Percentiles rank a stretch among this genome's conserved stretches.
These are phyloP conservation scores for Clivina fossor DNA, from an alignment of 2,888 invertebrate species.

Conservation along the genomic window DNA sequence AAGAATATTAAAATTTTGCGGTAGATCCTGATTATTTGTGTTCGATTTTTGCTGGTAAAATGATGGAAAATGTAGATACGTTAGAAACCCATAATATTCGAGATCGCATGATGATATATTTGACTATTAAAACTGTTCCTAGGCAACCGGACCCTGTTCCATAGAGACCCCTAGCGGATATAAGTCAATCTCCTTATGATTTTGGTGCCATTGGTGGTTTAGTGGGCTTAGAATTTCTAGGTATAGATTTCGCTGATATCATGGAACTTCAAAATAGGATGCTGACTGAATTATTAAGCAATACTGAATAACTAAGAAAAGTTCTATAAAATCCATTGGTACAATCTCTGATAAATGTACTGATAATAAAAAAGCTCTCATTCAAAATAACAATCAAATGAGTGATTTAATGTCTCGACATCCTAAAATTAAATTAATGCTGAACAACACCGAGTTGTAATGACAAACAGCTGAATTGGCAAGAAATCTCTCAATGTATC, in stretches of 20 bases:
- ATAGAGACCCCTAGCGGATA: constrained; percentile 62
- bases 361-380: constrained; percentile 86
- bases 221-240: constrained; percentile 72
- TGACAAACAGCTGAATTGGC: constrained; percentile 93
- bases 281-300: constrained; percentile 85
- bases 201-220: constrained; percentile 59
- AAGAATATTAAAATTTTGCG: constrained; percentile 90
- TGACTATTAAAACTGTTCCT: constrained; percentile 83
- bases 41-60: constrained; percentile 97
- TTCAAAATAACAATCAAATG: constrained; percentile 94
- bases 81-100: constrained; percentile 86
- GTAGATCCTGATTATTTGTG: constrained; percentile 87
- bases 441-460: constrained; percentile 89
- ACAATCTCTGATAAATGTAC: constrained; percentile 93
- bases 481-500: constrained; percentile 94
- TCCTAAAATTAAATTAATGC: constrained; percentile 95
- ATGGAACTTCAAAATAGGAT: constrained; percentile 81
- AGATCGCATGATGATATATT: constrained; percentile 92
- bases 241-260: constrained; percentile 74
- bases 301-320: constrained; percentile 86
- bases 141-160: constrained; percentile 59
- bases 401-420: constrained; percentile 92
- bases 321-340: constrained; percentile 93
- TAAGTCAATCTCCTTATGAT: constrained; percentile 16
- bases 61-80: constrained; percentile 93